Conservation (phyloP, 2,888 invertebrate species). For the Margaritifera margaritifera region DNA sequence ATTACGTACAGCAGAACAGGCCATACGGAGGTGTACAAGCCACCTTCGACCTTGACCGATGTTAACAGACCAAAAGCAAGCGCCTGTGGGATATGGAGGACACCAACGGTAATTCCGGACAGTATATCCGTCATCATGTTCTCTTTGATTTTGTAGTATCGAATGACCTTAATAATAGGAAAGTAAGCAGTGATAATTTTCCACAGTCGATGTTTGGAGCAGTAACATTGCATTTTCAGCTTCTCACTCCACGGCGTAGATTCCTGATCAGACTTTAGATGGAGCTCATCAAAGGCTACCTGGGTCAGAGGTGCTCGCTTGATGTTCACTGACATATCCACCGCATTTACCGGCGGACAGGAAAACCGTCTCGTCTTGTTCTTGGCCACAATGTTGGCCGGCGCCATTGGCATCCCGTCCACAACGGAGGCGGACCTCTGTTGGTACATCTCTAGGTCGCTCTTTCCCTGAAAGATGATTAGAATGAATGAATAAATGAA, state of each 20-base stretch:
- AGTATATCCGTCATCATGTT: slow-evolving; percentile 61
- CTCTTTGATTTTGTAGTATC: slow-evolving; percentile 62
- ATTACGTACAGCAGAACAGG: slow-evolving; percentile 63
- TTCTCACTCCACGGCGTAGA: slow-evolving; percentile 24
- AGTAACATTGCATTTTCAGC: slow-evolving; percentile 45
- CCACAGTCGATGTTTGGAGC: slow-evolving; percentile 54
- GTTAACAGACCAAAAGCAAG: slow-evolving; percentile 64
- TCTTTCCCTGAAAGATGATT: too few species aligned
- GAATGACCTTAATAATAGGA: slow-evolving; percentile 59
- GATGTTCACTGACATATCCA: slow-evolving; percentile 43
- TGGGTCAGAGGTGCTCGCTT: slow-evolving; percentile 52
- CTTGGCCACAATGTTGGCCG: slow-evolving; percentile 7
- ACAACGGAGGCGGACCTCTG: slow-evolving; percentile 26
- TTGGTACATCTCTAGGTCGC: too few species aligned
- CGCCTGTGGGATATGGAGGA: slow-evolving; percentile 71
- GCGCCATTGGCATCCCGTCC: slow-evolving; percentile 20
- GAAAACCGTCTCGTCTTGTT: slow-evolving; percentile 47
- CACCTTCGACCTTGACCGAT: slow-evolving; percentile 63
- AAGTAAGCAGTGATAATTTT: slow-evolving; percentile 53
- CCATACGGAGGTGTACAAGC: slow-evolving; percentile 67
- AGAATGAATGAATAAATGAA: too few species aligned
- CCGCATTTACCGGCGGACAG: slow-evolving; percentile 32
- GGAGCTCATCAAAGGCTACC: slow-evolving; percentile 57
- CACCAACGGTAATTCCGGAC: slow-evolving; percentile 68
- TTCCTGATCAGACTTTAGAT: slow-evolving; percentile 41